Evolutionary conservation across 2,113 vertebrate species (phyloP), one percentile per base, ranked within the genome.

Genomic region (Zapornia atra): DNA sequence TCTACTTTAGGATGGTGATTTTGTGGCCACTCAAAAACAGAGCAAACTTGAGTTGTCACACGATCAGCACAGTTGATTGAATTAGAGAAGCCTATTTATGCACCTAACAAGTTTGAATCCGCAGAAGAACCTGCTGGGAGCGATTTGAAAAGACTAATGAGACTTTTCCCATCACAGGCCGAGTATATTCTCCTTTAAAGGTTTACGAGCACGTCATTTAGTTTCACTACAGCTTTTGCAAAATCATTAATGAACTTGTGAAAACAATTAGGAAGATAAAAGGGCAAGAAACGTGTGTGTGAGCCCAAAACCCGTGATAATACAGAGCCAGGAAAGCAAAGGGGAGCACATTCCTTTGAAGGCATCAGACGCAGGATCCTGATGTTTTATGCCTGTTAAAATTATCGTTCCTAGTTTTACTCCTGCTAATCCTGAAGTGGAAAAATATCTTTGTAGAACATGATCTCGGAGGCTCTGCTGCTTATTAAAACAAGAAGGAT

Each of bases 211-310:
- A 93, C 69, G 83, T 93, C 92, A 90, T 94, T 96, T 87, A 65
- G 57, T 89, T 93, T 92, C 88, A 96, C 90, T 93, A 80, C 73
- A 82, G 90, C 92, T 95, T 94, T 96, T 93, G 70, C 86, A 96
- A 96, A 96, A 93, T 92, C 95, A 95, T 95, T 97, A 95, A 97
- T 85, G 95, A 95, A 92, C 94, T 72, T 96, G 90, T 72, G 88
- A 96, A 96, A 96, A 97, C 95, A 97, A 96, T 97, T 96, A 97
- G 86, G 78, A 90, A 95, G 83, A 96, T 94, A 94, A 96, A 96
- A 94, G 95, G 88, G 69, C 88, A 97, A 91, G 92, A 89, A 95
- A 94, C 28, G 21, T 73, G 71, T 54, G 64, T 46, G 80, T 91
- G 94, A 90, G 82, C 86, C 78, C 86, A 61, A 94, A 90, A 94